Evolutionary conservation across 2,797 vertebrate species (phyloP).

Genomic region (Acrossocheilus fasciatus): DNA sequence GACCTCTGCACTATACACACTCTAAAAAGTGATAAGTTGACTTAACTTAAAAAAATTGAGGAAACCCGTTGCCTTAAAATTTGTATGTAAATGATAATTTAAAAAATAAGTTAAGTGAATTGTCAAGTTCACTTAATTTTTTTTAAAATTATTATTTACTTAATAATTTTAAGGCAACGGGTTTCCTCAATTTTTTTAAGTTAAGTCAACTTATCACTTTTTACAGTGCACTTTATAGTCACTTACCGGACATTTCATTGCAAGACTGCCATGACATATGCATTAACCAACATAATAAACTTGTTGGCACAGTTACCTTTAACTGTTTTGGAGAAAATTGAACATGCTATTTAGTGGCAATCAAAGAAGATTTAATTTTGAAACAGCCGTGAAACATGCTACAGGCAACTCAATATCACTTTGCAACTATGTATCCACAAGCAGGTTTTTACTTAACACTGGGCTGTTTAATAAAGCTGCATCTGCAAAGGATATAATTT

Average conservation of each 20-base stretch:
- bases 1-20: too few relatives aligned
- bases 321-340: background rate
- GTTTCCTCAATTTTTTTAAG: too few relatives aligned
- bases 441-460: background rate
- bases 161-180: too few relatives aligned
- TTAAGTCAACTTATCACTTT: too few relatives aligned
- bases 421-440: background rate
- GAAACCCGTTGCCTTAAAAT: too few relatives aligned
- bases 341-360: background rate
- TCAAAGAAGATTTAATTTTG: background rate
- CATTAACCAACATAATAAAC: background rate
- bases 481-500: background rate
- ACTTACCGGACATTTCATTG: background rate
- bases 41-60: too few relatives aligned
- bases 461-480: background rate
- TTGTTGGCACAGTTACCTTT: background rate
- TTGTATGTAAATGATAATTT: too few relatives aligned
- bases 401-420: background rate
- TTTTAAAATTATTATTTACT: too few relatives aligned
- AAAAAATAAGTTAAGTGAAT: too few relatives aligned
- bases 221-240: background rate
- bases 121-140: too few relatives aligned
- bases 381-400: background rate
- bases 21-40: too few relatives aligned
- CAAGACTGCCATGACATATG: background rate